phyloP scores from a whole-genome alignment of 2,888 invertebrate species.

The Aspidapion aeneum region DNA sequence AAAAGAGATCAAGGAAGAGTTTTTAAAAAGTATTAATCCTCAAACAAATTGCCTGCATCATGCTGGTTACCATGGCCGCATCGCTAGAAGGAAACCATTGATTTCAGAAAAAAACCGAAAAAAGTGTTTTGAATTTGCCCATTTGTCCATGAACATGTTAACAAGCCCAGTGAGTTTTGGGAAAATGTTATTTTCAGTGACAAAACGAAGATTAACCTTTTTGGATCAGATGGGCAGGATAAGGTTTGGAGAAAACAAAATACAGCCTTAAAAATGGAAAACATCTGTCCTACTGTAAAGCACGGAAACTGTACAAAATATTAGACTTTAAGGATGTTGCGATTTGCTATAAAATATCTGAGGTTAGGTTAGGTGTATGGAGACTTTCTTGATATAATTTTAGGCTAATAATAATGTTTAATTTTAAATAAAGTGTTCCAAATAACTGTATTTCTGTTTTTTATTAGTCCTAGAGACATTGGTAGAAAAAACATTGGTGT shows the following conservation, averaged over 20 bases:
- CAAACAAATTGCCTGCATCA: conserved; percentile 4
- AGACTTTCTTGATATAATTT: neutral
- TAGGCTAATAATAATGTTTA: neutral
- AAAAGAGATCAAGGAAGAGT: neutral
- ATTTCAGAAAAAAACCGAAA: conserved; percentile 4
- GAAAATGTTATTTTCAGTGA: too few species aligned
- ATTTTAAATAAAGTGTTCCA: neutral
- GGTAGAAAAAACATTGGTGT: neutral
- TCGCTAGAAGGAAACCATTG: conserved; percentile 7
- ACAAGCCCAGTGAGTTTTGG: too few species aligned
- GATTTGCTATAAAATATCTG: conserved; percentile 5
- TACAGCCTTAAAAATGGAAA: too few species aligned
- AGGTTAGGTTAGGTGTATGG: too few species aligned
- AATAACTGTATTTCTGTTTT: neutral
- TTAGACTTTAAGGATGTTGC: conserved; percentile 5
- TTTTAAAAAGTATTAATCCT: conserved; percentile 6
- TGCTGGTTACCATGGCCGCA: neutral
- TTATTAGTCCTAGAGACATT: neutral
- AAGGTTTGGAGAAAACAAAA: conserved; percentile 3
- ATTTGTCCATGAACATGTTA: too few species aligned
- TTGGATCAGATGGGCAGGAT: too few species aligned
- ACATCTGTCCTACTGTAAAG: too few species aligned
- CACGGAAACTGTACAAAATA: conserved; percentile 8
- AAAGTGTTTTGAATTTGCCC: too few species aligned
- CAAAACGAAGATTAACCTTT: too few species aligned